Percentiles rank a stretch among this genome's conserved stretches.
Evolutionary conservation across 2,888 invertebrate genomes (phyloP).

Genomic region (Melinaea menophilus): DNA sequence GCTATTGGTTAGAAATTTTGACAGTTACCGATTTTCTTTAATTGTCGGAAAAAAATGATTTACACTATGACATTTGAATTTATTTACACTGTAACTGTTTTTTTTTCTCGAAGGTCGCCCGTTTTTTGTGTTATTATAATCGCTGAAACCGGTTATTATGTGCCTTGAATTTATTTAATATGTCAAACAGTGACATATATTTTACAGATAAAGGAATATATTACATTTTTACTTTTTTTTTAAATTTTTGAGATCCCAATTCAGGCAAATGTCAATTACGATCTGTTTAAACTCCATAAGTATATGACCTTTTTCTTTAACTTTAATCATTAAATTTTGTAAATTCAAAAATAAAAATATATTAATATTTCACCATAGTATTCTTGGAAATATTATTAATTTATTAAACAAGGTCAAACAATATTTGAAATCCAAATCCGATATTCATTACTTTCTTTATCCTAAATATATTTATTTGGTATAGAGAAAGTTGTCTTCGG

Average conservation of each 20-base stretch:
- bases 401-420: neutral
- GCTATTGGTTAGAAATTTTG: too few species aligned
- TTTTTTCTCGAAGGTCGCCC: neutral
- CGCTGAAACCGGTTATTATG: neutral
- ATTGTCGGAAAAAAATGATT: conserved; percentile 20
- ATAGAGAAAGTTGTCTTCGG: neutral
- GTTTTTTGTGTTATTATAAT: neutral
- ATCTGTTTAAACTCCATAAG: too few species aligned
- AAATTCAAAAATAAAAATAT: too few species aligned
- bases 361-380: too few species aligned
- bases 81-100: neutral
- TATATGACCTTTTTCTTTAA: too few species aligned
- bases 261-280: too few species aligned
- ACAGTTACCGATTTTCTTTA: conserved; percentile 14
- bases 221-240: too few species aligned
- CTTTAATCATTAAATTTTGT: too few species aligned
- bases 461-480: neutral
- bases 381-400: conserved; percentile 1
- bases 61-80: neutral
- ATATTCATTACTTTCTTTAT: neutral
- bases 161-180: conserved; percentile 3
- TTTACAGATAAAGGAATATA: too few species aligned
- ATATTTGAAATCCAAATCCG: neutral
- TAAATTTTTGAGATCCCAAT: too few species aligned
- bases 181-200: too few species aligned